A percentile compares a stretch with the other conserved stretches of the same genome.
Evolutionary conservation across 2,797 vertebrate species (phyloP).

Genomic region (Hoplostethus mediterraneus): DNA sequence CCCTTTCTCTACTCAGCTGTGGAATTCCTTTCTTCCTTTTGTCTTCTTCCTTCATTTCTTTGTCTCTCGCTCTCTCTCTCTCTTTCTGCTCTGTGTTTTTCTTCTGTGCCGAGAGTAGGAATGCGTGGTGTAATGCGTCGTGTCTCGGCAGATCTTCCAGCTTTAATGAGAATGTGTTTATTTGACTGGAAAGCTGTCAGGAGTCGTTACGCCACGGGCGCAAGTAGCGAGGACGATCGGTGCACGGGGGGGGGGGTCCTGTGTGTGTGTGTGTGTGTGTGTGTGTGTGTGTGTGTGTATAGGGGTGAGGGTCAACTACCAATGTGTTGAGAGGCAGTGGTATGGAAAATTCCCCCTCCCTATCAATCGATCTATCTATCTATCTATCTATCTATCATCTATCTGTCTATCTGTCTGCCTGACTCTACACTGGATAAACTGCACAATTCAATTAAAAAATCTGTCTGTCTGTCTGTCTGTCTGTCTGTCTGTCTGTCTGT

Average conservation of each 20-base stretch:
- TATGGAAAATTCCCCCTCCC: constrained; percentile 17
- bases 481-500: no score
- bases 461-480: no score
- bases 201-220: constrained; percentile 60
- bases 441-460: no score
- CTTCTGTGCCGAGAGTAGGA: constrained; percentile 51
- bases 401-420: no score
- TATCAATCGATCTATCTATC: not conserved
- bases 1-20: constrained; percentile 8
- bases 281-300: constrained; percentile 9
- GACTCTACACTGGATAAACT: no score
- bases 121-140: constrained; percentile 69
- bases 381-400: not conserved
- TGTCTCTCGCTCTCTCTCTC: constrained; percentile 1
- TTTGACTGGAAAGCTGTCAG: constrained; percentile 85
- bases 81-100: constrained; percentile 5
- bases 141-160: constrained; percentile 73
- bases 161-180: constrained; percentile 76
- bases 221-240: constrained; percentile 41
- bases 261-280: not conserved
- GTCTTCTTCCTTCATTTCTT: not conserved
- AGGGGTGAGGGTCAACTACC: constrained; percentile 54
- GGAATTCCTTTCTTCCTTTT: constrained; percentile 37
- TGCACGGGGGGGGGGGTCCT: not conserved
- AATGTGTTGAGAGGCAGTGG: constrained; percentile 14